Evolutionary conservation across 2,113 vertebrate genomes (phyloP).

Genomic region (Nestor notabilis): DNA sequence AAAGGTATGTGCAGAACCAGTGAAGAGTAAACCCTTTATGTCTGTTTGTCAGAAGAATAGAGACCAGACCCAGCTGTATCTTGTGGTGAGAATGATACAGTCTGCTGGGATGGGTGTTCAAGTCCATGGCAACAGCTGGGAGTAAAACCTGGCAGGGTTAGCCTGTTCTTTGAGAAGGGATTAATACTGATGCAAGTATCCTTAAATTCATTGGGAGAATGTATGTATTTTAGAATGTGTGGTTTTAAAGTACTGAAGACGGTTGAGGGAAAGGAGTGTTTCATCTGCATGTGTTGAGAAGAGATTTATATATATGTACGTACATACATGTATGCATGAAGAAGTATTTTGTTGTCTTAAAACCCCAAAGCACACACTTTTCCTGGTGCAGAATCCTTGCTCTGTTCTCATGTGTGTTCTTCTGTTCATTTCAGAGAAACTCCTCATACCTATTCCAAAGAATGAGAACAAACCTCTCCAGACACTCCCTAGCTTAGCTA

Average conservation of each 20-base stretch:
- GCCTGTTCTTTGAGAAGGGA: not conserved
- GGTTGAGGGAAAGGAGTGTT: not conserved
- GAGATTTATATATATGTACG: rapidly evolving
- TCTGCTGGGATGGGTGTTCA: not conserved
- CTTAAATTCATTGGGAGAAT: not conserved
- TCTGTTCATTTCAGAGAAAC: constrained; percentile 70
- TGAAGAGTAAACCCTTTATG: not conserved
- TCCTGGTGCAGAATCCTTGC: not conserved
- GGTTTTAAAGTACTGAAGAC: not conserved
- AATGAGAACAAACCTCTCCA: constrained; percentile 78
- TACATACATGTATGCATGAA: rapidly evolving
- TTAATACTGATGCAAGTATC: not conserved
- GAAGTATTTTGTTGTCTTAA: not conserved
- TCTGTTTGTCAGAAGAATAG: not conserved
- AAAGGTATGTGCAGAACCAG: constrained; percentile 68
- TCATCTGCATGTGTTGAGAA: not conserved
- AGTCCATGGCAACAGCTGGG: not conserved
- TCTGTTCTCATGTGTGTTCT: not conserved
- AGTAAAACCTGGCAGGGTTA: not conserved
- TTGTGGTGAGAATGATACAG: not conserved
- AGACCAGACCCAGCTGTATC: not conserved
- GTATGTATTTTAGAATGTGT: not conserved
- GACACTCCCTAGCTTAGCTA: constrained; percentile 72
- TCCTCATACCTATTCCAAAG: constrained; percentile 67
- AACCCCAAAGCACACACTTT: not conserved